Conservation (phyloP, 2,797 vertebrate genomes). For the Sorex maritimensis region DNA sequence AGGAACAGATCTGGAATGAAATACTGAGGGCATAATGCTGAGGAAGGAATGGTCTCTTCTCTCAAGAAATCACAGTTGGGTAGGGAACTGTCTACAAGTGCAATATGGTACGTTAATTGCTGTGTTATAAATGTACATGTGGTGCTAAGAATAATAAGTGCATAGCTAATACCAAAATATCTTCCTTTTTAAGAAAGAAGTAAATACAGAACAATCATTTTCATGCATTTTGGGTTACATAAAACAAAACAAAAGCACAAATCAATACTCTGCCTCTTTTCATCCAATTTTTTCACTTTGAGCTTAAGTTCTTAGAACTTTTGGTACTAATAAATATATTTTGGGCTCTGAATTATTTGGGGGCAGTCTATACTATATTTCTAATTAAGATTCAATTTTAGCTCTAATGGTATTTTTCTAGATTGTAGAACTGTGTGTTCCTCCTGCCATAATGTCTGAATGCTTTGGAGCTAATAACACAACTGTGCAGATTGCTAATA, state of each 20-base stretch:
- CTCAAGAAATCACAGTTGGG: conserved; percentile 19
- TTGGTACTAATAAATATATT: not conserved
- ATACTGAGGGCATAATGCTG: conserved; percentile 23
- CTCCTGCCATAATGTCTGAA: conserved; percentile 66
- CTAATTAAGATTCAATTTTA: conserved; percentile 77
- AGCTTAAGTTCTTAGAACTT: conserved; percentile 12
- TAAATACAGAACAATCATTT: conserved; percentile 49
- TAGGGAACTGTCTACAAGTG: conserved; percentile 34
- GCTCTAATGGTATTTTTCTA: conserved; percentile 67
- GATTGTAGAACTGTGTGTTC: conserved; percentile 70
- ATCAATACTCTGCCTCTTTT: conserved; percentile 36
- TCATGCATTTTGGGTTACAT: conserved; percentile 64
- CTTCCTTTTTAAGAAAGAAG: conserved; percentile 21
- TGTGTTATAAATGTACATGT: not conserved
- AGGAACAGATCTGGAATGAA: conserved; percentile 20
- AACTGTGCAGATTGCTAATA: conserved; percentile 71
- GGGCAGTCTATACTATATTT: conserved; percentile 69
- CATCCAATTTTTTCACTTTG: conserved; percentile 63
- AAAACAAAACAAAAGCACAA: conserved; percentile 67
- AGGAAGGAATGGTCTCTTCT: conserved; percentile 29
- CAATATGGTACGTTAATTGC: conserved; percentile 17
- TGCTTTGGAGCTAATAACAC: conserved; percentile 62
- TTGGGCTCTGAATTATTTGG: conserved; percentile 30
- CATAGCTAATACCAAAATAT: conserved; percentile 24
- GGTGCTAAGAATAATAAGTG: conserved; percentile 35